These are phyloP conservation scores for Eurypyga helias DNA, from an alignment of 2,113 vertebrate genomes.

Conservation along the genomic window DNA sequence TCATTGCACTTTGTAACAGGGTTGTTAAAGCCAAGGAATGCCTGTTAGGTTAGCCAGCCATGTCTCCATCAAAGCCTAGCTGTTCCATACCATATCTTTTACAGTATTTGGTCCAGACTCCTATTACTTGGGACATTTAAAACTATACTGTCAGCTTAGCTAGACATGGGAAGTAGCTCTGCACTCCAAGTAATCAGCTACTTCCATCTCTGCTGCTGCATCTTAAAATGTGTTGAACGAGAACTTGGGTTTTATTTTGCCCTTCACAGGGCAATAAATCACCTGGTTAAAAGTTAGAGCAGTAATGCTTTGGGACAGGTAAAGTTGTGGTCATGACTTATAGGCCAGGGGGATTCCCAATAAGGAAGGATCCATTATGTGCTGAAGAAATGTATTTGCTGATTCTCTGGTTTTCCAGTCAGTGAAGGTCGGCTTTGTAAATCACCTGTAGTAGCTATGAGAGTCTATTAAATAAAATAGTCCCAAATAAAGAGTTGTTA, in stretches of 20 bases:
- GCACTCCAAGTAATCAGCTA: not conserved
- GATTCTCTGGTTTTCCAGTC: not conserved
- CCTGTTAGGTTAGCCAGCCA: not conserved
- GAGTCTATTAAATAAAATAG: slow-evolving; percentile 26
- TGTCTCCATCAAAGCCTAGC: not conserved
- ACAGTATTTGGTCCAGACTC: not conserved
- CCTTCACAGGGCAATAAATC: not conserved
- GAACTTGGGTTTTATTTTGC: not conserved
- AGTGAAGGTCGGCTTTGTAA: slow-evolving; percentile 6
- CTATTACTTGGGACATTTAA: not conserved
- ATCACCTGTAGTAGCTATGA: not conserved
- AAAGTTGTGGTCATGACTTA: not conserved
- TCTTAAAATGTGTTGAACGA: not conserved
- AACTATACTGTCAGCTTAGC: not conserved
- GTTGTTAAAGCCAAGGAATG: slow-evolving; percentile 14
- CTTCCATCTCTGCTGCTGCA: not conserved
- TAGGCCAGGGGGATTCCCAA: not conserved
- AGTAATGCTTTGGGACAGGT: not conserved
- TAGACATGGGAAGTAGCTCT: not conserved
- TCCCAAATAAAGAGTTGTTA: slow-evolving; percentile 32
- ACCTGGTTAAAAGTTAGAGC: not conserved
- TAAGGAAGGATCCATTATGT: not conserved
- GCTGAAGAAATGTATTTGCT: not conserved
- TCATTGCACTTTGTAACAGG: not conserved
- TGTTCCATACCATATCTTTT: slow-evolving; percentile 5